Evolutionary conservation across 2,888 invertebrate species (phyloP), one percentile per base, ranked within the genome.

Genomic region (Leptothorax acervorum): DNA sequence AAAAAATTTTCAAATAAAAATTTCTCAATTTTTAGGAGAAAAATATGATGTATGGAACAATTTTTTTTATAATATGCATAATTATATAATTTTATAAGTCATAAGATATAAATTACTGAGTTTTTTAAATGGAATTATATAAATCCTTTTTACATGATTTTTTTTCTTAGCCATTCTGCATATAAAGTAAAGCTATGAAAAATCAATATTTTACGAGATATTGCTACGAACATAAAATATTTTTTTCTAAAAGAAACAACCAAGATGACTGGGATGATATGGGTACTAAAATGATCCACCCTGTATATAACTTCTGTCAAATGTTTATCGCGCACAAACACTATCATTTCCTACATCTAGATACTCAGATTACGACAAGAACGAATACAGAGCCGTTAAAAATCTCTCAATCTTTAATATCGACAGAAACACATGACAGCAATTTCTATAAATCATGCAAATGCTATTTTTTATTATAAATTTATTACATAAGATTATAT

Each of bases 241-340:
- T 68, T 31, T 45, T 68, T 9, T 28, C 23, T 42, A 15, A 42
- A 3, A 45, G 48, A 68, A 12, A 63, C 12, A 66, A 31, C 18
- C 18, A 2, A 35, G 8, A 45, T 23, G 45, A 48, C 31, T 48
- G 0, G 11, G 12, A 45, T 2, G 1, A 48, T 42, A 15, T 0
- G 23, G 23, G 23, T 48, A 66, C 3, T 66, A 31, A 31, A 31
- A 31, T 0, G 1, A 4, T 9, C 28, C 18, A 68, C 11, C 11
- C 28, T 31, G 0, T 68, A 51, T 68, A 51, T 48, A 42, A 42
- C 15, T 48, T 48, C 48, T n/a, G 1, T 60, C 74, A 2, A 73
- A 71, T 78, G 6, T 73, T 78, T 78, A 73, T 73, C 55, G 45
- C 15, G 45, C 15, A 31, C 45, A 57, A 73, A 78, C 45, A 45